Conservation (phyloP, 2,888 invertebrate species). For the Polietes domitor region DNA sequence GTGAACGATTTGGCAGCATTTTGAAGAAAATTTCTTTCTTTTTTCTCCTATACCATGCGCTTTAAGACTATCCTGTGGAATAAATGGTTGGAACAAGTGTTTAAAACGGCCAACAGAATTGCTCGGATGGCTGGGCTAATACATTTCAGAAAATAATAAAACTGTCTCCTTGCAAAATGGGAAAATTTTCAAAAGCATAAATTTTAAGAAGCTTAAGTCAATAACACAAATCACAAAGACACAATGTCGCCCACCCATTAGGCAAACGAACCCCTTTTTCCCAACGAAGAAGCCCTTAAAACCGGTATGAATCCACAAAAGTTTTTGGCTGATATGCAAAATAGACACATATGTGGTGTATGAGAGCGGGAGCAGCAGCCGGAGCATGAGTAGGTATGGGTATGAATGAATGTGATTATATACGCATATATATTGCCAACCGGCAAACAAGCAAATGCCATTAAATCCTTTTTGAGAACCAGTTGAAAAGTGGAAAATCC, state of each 20-base stretch:
- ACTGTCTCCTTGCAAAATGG: constrained; percentile 29
- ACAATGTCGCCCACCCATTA: constrained; percentile 56
- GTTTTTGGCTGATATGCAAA: constrained; percentile 41
- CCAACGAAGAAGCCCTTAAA: constrained; percentile 55
- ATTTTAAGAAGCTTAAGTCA: constrained; percentile 59
- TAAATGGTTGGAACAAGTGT: constrained; percentile 34
- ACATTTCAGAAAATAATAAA: constrained; percentile 1
- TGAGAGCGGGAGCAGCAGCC: not conserved
- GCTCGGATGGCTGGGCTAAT: not conserved
- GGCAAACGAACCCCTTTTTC: constrained; percentile 52
- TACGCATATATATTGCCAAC: constrained; percentile 53
- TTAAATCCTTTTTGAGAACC: constrained; percentile 66
- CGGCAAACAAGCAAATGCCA: constrained; percentile 60
- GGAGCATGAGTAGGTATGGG: not conserved
- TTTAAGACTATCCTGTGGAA: not conserved
- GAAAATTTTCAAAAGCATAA: constrained; percentile 42
- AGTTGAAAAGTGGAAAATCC: constrained; percentile 63
- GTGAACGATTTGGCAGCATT: constrained; percentile 70
- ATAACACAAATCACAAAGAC: constrained; percentile 60
- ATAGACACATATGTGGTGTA: constrained; percentile 58
- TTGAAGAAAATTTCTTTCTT: constrained; percentile 24
- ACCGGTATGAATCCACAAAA: constrained; percentile 34
- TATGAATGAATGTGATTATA: constrained; percentile 49
- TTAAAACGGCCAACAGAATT: constrained; percentile 27
- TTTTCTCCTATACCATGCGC: not conserved